Evolutionary conservation across 2,113 vertebrate species (phyloP).

Genomic region (Grammomys surdaster): DNA sequence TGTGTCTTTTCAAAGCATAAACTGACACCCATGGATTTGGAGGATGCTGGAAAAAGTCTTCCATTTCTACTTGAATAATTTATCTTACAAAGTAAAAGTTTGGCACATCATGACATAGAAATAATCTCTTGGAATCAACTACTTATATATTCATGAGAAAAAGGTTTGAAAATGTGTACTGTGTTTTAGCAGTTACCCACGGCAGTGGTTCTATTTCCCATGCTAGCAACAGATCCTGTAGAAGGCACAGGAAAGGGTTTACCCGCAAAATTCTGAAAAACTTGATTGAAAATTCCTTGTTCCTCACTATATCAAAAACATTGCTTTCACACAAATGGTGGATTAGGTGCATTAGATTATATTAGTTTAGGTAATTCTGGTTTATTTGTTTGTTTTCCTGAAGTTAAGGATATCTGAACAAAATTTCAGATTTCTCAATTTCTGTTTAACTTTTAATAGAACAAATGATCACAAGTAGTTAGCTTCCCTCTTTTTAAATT

Average conservation of each 20-base stretch:
- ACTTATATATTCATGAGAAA: conserved; percentile 68
- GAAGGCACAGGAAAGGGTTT: neutral
- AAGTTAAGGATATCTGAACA: conserved; percentile 55
- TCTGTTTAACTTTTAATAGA: conserved; percentile 59
- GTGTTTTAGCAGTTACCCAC: conserved; percentile 55
- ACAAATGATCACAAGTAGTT: conserved; percentile 7
- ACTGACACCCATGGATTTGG: conserved; percentile 72
- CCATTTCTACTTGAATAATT: conserved; percentile 73
- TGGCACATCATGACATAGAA: conserved; percentile 68
- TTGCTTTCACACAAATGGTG: conserved; percentile 40
- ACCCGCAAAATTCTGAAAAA: conserved; percentile 47
- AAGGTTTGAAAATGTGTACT: conserved; percentile 66
- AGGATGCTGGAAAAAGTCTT: conserved; percentile 79
- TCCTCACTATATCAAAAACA: conserved; percentile 72
- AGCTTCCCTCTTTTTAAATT: neutral
- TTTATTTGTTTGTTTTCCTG: conserved; percentile 3
- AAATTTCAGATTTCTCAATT: conserved; percentile 33
- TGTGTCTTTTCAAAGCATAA: conserved; percentile 79
- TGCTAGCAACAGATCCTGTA: neutral
- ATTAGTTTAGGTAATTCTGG: neutral
- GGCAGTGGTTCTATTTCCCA: conserved; percentile 58
- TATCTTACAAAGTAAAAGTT: conserved; percentile 78
- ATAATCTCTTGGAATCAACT: conserved; percentile 75
- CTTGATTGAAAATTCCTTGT: neutral
- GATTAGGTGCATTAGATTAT: neutral